These are phyloP conservation scores for Agonopterix subpropinquella DNA, from an alignment of 2,888 invertebrate species.

Conservation along the genomic window DNA sequence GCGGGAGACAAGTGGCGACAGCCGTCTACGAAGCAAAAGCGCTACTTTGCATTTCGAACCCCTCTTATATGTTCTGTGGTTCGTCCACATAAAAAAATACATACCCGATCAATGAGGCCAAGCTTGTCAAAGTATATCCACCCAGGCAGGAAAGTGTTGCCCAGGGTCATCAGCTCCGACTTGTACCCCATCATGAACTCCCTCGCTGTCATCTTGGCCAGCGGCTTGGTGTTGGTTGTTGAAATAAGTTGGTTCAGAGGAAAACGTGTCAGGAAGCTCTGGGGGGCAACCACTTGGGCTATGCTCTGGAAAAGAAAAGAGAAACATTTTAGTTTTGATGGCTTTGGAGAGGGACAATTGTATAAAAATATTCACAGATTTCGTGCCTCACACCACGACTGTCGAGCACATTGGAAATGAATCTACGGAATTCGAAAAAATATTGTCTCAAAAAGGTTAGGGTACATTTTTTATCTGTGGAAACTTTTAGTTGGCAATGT, in stretches of 20 bases:
- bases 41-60: too few relatives aligned
- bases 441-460: too few relatives aligned
- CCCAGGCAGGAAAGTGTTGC: conserved; percentile 86
- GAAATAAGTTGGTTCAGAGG: conserved; percentile 83
- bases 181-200: conserved; percentile 94
- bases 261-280: conserved; percentile 78
- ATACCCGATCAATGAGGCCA: conserved; percentile 91
- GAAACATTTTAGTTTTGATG: background rate
- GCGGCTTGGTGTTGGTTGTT: conserved; percentile 80
- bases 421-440: too few relatives aligned
- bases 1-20: too few relatives aligned
- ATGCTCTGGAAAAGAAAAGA: conserved; percentile 80
- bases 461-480: too few relatives aligned
- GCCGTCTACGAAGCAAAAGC: too few relatives aligned
- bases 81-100: conserved; percentile 26
- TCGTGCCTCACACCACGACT: too few relatives aligned
- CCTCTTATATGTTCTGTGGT: too few relatives aligned
- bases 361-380: too few relatives aligned
- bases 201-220: conserved; percentile 86
- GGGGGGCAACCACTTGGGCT: conserved; percentile 82
- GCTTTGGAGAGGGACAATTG: too few relatives aligned
- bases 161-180: conserved; percentile 87
- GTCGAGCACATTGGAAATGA: too few relatives aligned
- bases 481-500: too few relatives aligned
- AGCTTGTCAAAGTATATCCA: conserved; percentile 93